These are phyloP conservation scores for Pollicipes pollicipes DNA, from an alignment of 1,140 invertebrate species.

Conservation along the genomic window DNA sequence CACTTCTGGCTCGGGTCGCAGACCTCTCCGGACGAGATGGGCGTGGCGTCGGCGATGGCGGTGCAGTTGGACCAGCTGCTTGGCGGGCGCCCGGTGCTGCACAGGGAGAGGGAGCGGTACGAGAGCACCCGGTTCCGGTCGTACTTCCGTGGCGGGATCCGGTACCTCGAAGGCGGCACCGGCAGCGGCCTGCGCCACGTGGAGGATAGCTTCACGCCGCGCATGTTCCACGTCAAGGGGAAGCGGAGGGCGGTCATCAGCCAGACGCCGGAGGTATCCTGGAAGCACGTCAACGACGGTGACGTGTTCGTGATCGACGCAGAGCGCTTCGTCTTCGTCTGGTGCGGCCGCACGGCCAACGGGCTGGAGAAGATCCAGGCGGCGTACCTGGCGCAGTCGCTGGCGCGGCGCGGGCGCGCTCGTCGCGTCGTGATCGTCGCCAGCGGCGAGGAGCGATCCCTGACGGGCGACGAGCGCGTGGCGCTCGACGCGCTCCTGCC, in stretches of 20 bases:
- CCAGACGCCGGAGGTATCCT: constrained; percentile 40
- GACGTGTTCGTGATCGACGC: constrained; percentile 72
- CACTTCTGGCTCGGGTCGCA: constrained; percentile 78
- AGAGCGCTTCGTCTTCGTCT: constrained; percentile 46
- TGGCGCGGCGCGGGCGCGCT: constrained; percentile 27
- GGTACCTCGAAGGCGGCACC: constrained; percentile 35
- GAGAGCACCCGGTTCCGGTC: constrained; percentile 63
- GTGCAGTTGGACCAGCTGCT: constrained; percentile 68
- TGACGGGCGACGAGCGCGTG: constrained; percentile 41
- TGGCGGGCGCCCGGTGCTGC: constrained; percentile 49
- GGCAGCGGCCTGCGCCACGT: constrained; percentile 35
- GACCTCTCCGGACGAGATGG: constrained; percentile 52
- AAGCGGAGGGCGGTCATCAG: constrained; percentile 43
- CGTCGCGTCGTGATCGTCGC: constrained; percentile 51
- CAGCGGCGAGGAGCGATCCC: constrained; percentile 62
- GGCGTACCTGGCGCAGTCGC: constrained; percentile 25
- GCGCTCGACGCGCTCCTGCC: constrained; percentile 50
- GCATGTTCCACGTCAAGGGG: constrained; percentile 51
- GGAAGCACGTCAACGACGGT: constrained; percentile 64
- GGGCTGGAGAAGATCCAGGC: constrained; percentile 45
- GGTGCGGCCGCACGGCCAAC: constrained; percentile 54
- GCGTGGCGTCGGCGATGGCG: constrained; percentile 59
- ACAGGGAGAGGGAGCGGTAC: constrained; percentile 60
- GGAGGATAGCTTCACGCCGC: constrained; percentile 31
- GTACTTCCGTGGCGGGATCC: constrained; percentile 40